A percentile compares a stretch with the other conserved stretches of the same genome.
Conservation (phyloP, 1,140 invertebrate species). For the Thalassaphorura encarpata region DNA sequence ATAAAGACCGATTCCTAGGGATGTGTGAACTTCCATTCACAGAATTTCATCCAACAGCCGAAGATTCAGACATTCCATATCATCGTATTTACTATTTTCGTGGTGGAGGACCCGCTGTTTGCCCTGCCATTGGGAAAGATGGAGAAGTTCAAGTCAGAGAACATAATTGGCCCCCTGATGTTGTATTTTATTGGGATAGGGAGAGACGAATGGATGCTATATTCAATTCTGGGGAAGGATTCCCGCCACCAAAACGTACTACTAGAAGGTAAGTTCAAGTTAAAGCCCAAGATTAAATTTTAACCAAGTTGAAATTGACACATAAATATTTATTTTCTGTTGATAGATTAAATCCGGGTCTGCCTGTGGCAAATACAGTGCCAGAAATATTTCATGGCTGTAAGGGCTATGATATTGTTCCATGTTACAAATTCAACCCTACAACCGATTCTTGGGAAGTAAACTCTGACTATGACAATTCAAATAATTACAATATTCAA, state of each 20-base stretch:
- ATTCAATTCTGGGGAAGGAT: constrained; percentile 12
- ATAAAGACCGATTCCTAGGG: constrained; percentile 20
- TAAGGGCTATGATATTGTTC: background rate
- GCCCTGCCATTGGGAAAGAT: constrained; percentile 10
- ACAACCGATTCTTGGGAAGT: background rate
- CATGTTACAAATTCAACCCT: background rate
- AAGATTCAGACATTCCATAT: constrained; percentile 12
- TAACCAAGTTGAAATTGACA: too few species aligned
- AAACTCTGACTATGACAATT: background rate
- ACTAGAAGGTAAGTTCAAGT: too few species aligned
- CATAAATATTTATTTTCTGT: too few species aligned
- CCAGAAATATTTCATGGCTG: background rate
- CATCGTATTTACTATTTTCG: constrained; percentile 17
- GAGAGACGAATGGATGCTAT: constrained; percentile 6
- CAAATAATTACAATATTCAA: background rate
- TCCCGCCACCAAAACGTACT: background rate
- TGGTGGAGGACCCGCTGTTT: constrained; percentile 6
- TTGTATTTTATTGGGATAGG: constrained; percentile 16
- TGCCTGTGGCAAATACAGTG: too few species aligned
- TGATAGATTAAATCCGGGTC: too few species aligned
- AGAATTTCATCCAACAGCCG: constrained; percentile 1
- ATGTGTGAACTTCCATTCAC: constrained; percentile 17
- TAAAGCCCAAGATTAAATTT: too few species aligned
- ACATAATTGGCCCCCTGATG: constrained; percentile 12
- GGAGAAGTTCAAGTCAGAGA: constrained; percentile 15